phyloP scores from a whole-genome alignment of 1,140 invertebrate genomes.

The Tetraneura akinire region DNA sequence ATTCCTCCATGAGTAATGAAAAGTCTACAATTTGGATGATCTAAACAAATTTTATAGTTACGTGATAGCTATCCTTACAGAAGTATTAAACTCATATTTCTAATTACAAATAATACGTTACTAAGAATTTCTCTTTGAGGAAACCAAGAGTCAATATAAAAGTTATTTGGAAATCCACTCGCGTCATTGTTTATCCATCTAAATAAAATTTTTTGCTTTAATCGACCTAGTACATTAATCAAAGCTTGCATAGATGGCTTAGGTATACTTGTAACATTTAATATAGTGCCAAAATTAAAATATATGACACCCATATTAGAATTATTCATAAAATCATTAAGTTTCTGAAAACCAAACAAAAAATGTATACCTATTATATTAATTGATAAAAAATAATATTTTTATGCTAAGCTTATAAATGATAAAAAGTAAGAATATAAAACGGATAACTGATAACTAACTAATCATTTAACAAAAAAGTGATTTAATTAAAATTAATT shows the following conservation, averaged over 20 bases:
- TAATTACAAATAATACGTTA: not conserved
- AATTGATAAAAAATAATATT: too few species aligned
- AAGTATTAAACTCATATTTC: too few species aligned
- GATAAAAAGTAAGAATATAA: too few species aligned
- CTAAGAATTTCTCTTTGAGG: conserved; percentile 49
- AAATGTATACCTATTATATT: too few species aligned
- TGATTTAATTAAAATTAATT: too few species aligned
- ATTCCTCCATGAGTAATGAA: conserved; percentile 65
- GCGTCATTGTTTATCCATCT: conserved; percentile 43
- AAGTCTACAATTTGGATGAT: conserved; percentile 60
- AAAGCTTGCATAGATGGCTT: not conserved
- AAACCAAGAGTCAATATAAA: conserved; percentile 40
- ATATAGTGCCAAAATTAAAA: conserved; percentile 55
- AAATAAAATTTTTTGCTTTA: conserved; percentile 22
- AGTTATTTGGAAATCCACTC: conserved; percentile 23
- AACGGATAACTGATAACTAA: too few species aligned
- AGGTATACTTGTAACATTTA: conserved; percentile 1
- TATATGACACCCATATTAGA: conserved; percentile 55
- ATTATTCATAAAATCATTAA: conserved; percentile 54
- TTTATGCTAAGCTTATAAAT: too few species aligned
- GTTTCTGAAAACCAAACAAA: not conserved
- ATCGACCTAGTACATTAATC: conserved; percentile 24
- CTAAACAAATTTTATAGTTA: conserved; percentile 53
- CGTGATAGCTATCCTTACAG: too few species aligned
- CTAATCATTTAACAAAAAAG: too few species aligned